These are phyloP conservation scores for Drosophila melanosoma DNA, from an alignment of 2,888 invertebrate species.

Conservation along the genomic window DNA sequence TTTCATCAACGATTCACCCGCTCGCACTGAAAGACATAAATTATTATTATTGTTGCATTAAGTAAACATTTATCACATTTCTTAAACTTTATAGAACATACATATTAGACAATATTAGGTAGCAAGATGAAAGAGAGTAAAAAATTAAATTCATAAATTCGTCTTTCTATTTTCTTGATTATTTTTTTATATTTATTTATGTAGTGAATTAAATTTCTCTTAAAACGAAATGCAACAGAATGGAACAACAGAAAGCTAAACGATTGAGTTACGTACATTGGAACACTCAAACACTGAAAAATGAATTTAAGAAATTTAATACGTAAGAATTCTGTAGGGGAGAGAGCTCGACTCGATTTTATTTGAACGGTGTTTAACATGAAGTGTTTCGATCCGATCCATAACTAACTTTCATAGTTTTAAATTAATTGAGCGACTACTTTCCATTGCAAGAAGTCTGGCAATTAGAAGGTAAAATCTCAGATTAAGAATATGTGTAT, in stretches of 20 bases:
- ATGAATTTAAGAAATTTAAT: not conserved
- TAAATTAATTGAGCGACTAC: not conserved
- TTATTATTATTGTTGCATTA: not conserved
- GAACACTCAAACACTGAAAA: not conserved
- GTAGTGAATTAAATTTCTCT: not conserved
- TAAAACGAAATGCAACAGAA: not conserved
- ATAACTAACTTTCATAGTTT: not conserved
- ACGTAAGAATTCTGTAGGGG: not conserved
- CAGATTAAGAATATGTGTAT: not conserved
- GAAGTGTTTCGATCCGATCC: not conserved
- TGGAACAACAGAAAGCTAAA: not conserved
- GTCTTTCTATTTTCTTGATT: not conserved
- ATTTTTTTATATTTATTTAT: not conserved
- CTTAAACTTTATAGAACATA: not conserved
- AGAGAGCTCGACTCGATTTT: not conserved
- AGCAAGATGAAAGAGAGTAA: not conserved
- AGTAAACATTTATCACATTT: not conserved
- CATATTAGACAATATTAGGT: not conserved
- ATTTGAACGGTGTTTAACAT: not conserved
- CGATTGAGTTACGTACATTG: not conserved
- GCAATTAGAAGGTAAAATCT: not conserved
- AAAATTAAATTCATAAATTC: not conserved
- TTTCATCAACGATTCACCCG: slow-evolving; percentile 98
- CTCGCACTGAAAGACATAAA: slow-evolving; percentile 89
- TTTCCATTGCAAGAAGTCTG: not conserved